These are phyloP conservation scores for Lacerta agilis DNA, from an alignment of 2,797 vertebrate genomes.

Conservation along the genomic window DNA sequence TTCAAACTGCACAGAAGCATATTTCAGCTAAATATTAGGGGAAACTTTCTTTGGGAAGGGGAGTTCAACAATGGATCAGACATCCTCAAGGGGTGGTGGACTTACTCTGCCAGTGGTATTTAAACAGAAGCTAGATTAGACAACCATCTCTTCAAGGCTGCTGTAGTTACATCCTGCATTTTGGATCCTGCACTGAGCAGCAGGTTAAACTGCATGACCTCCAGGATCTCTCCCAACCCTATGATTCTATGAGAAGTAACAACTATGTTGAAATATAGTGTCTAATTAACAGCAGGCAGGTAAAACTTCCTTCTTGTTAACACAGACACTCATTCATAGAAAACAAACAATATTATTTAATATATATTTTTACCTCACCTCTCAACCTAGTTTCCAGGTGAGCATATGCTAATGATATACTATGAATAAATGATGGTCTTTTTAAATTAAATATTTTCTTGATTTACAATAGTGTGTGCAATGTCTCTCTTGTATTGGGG, in stretches of 20 bases:
- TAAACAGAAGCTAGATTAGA: too few species aligned
- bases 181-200: too few species aligned
- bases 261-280: background rate
- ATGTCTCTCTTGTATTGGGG: too few species aligned
- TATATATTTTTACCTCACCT: background rate
- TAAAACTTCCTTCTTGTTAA: background rate
- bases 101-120: too few species aligned
- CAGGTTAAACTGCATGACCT: too few species aligned
- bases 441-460: background rate
- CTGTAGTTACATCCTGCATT: too few species aligned
- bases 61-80: background rate
- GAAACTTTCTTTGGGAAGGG: background rate
- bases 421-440: background rate
- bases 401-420: slow-evolving; percentile 11
- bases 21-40: background rate
- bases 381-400: background rate
- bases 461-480: too few species aligned
- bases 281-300: background rate
- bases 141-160: too few species aligned
- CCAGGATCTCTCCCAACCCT: too few species aligned
- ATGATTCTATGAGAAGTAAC: background rate
- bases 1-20: background rate
- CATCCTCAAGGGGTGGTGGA: background rate
- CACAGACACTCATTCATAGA: background rate
- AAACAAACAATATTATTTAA: background rate